phyloP scores from a whole-genome alignment of 2,113 vertebrate species.

The Leucopsar rothschildi region DNA sequence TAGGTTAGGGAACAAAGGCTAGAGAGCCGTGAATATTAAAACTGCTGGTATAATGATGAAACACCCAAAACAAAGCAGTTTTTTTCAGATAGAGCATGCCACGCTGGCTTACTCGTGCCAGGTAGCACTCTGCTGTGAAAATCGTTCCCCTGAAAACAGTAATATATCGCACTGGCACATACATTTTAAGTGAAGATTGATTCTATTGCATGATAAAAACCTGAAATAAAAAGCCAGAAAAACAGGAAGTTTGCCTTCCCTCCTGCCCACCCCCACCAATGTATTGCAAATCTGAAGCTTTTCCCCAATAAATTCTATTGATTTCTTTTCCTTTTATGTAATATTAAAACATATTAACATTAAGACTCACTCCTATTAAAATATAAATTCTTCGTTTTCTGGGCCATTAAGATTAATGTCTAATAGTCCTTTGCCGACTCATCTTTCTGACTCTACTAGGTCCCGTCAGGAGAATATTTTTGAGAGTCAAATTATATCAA shows the following conservation, averaged over 20 bases:
- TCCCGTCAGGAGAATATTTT: neutral
- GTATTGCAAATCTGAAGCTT: neutral
- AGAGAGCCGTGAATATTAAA: neutral
- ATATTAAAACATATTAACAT: neutral
- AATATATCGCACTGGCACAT: rapidly evolving
- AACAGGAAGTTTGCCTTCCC: rapidly evolving
- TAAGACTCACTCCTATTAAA: neutral
- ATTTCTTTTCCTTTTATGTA: neutral
- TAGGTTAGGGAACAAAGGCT: neutral
- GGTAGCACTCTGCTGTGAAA: neutral
- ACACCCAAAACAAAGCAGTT: neutral
- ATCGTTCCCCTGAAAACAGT: neutral
- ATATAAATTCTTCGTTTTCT: neutral
- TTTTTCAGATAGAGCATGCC: neutral
- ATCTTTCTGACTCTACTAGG: neutral
- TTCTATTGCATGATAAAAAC: neutral
- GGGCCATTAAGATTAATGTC: neutral
- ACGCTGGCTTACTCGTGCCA: neutral
- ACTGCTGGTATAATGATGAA: neutral
- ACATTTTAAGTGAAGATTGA: neutral
- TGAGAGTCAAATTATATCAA: rapidly evolving
- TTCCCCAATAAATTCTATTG: neutral
- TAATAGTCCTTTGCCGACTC: neutral
- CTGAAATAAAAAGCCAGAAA: neutral
- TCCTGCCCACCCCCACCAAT: rapidly evolving